Evolutionary conservation across 2,797 vertebrate genomes (phyloP), one percentile per base, ranked within the genome.

Genomic region (Anas bernieri): DNA sequence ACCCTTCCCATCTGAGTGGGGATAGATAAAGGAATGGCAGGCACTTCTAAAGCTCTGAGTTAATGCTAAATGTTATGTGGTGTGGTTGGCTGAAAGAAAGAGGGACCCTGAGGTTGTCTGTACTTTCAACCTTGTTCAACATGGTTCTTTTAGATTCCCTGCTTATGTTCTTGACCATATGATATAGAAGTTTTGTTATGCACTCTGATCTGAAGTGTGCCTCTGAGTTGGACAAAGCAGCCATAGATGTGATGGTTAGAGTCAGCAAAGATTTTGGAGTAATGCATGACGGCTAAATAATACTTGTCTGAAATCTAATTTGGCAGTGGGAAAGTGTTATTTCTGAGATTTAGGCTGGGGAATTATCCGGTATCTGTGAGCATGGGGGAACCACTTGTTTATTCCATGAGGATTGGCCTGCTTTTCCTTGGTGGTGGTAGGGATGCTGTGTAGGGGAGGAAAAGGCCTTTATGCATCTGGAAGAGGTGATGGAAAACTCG

Each of bases 1-100:
- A 63, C 50, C 66, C 54, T 41, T 75, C 2, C 3, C 2, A 0
- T 2, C 8, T 9, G 3, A 21, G 12, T 10, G 22, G 74, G 58
- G 16, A 76, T 37, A 28, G 18, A 76, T 37, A 25, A 15, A 46
- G 64, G 61, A 66, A 22, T 31, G 39, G 21, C 1, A 26, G 48
- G 9, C 14, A 25, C 7, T 52, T 39, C 3, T 20, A 55, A 41
- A 30, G 39, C 35, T 63, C 30, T 18, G 56, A 30, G 14, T 46
- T 88, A 45, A 22, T 69, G 46, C 30, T 55, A 8, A 55, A 23
- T 66, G 7, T 39, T 22, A 7, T 31, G 8, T 16, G 3, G 15
- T 26, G 37, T 78, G 28, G 3, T 26, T 83, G 67, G 18, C 26
- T 92, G 63, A 66, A 41, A 41, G 61, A 41, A 95, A 76, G 8